These are phyloP conservation scores for Rhadinocentrus ornatus DNA, from an alignment of 2,797 vertebrate species.

Conservation along the genomic window DNA sequence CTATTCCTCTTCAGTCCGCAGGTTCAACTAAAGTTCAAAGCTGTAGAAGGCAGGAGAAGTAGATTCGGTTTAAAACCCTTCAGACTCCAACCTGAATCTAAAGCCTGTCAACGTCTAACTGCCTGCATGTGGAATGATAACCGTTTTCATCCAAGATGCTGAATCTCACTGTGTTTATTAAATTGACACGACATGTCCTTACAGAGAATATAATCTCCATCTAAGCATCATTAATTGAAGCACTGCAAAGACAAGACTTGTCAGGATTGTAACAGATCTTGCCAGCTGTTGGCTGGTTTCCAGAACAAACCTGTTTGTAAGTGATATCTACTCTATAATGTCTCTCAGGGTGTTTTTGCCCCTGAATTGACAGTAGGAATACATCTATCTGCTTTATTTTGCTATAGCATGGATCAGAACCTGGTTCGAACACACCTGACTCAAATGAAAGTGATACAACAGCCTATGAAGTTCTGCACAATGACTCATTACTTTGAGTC, in stretches of 20 bases:
- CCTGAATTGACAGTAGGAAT: slow-evolving; percentile 20
- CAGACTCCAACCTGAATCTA: neutral
- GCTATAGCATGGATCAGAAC: neutral
- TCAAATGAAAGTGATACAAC: no score
- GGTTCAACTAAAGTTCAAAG: slow-evolving; percentile 50
- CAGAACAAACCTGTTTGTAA: slow-evolving; percentile 49
- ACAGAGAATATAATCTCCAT: slow-evolving; percentile 33
- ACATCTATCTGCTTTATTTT: slow-evolving; percentile 18
- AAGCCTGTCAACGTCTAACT: slow-evolving; percentile 25
- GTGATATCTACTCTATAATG: slow-evolving; percentile 42
- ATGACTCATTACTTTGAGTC: no score
- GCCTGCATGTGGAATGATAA: slow-evolving; percentile 19
- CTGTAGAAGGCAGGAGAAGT: slow-evolving; percentile 4
- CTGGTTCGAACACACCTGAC: no score
- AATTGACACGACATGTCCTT: slow-evolving; percentile 6
- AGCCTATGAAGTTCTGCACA: no score
- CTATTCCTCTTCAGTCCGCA: slow-evolving; percentile 9
- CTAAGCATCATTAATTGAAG: slow-evolving; percentile 49
- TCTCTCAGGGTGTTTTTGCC: neutral
- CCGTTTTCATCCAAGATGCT: neutral
- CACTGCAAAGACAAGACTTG: slow-evolving; percentile 45
- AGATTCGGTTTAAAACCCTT: slow-evolving; percentile 7
- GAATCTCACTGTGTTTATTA: slow-evolving; percentile 9
- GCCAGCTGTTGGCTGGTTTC: slow-evolving; percentile 55
- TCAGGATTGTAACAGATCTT: slow-evolving; percentile 52